phyloP scores from a whole-genome alignment of 2,888 invertebrate species.

The Metallyticus violacea region DNA sequence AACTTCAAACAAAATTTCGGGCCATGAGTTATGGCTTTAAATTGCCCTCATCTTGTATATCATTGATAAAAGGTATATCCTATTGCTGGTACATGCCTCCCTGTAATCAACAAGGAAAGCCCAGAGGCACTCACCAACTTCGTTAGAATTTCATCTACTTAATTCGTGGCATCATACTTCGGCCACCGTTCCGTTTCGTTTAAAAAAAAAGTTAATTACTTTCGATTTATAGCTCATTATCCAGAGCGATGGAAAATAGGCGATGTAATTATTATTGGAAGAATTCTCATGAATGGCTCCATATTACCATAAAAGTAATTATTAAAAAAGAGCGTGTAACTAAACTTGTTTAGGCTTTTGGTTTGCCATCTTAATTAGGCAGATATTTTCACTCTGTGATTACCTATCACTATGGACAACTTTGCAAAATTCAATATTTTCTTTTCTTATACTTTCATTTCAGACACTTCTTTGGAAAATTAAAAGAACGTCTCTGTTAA shows the following conservation, averaged over 20 bases:
- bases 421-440: too few species aligned
- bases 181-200: background rate
- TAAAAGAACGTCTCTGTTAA: too few species aligned
- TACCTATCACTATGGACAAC: too few species aligned
- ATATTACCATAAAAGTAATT: constrained; percentile 3
- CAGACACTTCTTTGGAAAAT: too few species aligned
- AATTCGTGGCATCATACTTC: constrained; percentile 17
- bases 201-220: constrained; percentile 27
- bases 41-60: constrained; percentile 28
- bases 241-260: constrained; percentile 15
- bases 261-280: constrained; percentile 23
- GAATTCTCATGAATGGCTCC: constrained; percentile 1
- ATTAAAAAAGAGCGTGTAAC: background rate
- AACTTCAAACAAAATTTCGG: constrained; percentile 25
- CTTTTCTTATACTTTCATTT: too few species aligned
- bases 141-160: constrained; percentile 13
- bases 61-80: constrained; percentile 17
- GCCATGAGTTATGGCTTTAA: constrained; percentile 28
- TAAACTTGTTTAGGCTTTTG: background rate
- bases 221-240: constrained; percentile 31
- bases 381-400: too few species aligned
- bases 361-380: background rate
- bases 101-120: background rate
- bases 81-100: background rate
- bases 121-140: background rate